Conservation (phyloP, 2,888 invertebrate genomes). For the Tyria jacobaeae region DNA sequence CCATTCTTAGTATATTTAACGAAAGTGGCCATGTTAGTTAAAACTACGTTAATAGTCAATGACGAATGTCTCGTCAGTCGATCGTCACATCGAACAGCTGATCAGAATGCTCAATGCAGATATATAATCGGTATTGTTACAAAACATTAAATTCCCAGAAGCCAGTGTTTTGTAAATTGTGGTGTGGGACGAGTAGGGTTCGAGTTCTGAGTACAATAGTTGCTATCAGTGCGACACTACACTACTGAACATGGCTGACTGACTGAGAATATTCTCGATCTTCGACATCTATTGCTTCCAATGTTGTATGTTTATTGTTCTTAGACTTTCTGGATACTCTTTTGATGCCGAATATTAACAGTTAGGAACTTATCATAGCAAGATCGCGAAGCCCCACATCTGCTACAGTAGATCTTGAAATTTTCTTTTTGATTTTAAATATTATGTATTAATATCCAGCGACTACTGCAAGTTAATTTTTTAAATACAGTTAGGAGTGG, state of each 20-base stretch:
- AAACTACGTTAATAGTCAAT: not conserved
- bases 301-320: not conserved
- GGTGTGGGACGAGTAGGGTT: constrained; percentile 15
- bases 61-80: not conserved
- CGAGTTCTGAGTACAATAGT: constrained; percentile 31
- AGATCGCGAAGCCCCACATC: too few relatives aligned
- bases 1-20: not conserved
- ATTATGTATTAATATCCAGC: too few relatives aligned
- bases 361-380: too few relatives aligned
- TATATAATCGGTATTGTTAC: constrained; percentile 36
- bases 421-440: too few relatives aligned
- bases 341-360: not conserved
- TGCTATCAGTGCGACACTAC: constrained; percentile 11
- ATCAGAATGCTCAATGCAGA: constrained; percentile 21
- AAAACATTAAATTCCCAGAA: constrained; percentile 48
- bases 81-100: constrained; percentile 15
- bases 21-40: not conserved
- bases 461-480: too few relatives aligned
- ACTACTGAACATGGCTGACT: not conserved
- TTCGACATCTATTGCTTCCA: not conserved
- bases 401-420: too few relatives aligned
- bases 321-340: not conserved
- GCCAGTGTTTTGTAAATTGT: constrained; percentile 43
- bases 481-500: too few relatives aligned
- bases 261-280: not conserved